Base-by-base conservation (phyloP, 2,888 invertebrate genomes). In the Panorpa germanica region DNA sequence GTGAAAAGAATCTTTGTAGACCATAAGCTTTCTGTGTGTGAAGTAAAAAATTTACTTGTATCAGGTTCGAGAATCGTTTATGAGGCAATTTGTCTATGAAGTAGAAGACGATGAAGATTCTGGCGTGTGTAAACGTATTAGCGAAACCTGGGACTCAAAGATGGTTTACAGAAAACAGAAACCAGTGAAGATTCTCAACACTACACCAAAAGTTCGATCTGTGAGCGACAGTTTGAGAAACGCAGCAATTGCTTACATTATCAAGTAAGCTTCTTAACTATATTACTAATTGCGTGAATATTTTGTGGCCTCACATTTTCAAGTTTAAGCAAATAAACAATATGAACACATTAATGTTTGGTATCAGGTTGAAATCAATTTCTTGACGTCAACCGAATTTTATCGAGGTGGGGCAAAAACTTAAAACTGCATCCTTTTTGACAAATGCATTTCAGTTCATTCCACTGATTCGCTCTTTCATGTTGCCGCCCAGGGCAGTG, bases 11-110 rank as follows among this genome's bases (percentile, higher is more conserved):
- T 27, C 14, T 14, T 9, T 28, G 3, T 8, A n/a, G 9, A 10
- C 28, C 12, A 31, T 16, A 7, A 11, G 12, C 13, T 34, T 11
- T 10, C 4, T 31, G 10, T 13, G 5, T 16, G 16, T 2, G 16
- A 13, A 31, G 12, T 15, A 41, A 21, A 22, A 12, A 9, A 19
- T 18, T 23, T 20, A 24, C 7, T 16, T 25, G 23, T 11, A 13
- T 23, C 37, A 78, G 72, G 81, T 91, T 3, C 70, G 98, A 22
- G 98, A 99, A 52, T 96, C 95, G 41, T 98, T 99, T 53, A 95
- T 98, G 83, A 70, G 93, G 5, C 93, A 95, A 52, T 98, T 98
- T 53, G 83, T 91, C 2, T 77, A 76, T 42, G 86, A 86, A 47
- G 71, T 78, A 31, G 83, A 83, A 45, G 77, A 74, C 16, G 83